Conservation (phyloP, 2,888 invertebrate genomes). For the Salpingus planirostris region DNA sequence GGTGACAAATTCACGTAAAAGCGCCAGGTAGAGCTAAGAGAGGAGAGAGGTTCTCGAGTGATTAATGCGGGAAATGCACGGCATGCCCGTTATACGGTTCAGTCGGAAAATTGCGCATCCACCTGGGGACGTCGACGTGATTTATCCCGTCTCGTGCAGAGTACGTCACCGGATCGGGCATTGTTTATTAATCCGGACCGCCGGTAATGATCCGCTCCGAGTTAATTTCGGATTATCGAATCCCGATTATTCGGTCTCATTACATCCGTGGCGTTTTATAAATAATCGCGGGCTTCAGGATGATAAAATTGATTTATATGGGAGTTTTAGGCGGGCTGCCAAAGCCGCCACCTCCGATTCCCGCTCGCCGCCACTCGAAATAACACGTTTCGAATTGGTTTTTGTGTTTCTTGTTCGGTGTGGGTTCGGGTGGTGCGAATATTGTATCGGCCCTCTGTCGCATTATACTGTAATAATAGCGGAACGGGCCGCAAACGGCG, state of each 20-base stretch:
- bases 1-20: slow-evolving; percentile 18
- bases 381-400: no score
- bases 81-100: slow-evolving; percentile 8
- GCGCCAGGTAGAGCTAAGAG: no score
- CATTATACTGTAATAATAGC: slow-evolving; percentile 14
- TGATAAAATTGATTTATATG: slow-evolving; percentile 21
- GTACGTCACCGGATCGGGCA: neutral
- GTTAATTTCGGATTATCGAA: no score
- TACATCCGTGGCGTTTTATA: slow-evolving; percentile 4
- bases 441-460: no score
- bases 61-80: slow-evolving; percentile 15
- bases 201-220: no score
- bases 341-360: no score
- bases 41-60: no score
- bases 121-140: slow-evolving; percentile 6
- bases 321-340: slow-evolving; percentile 17
- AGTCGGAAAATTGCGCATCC: no score
- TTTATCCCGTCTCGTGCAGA: slow-evolving; percentile 3
- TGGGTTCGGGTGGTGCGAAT: no score
- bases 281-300: slow-evolving; percentile 2
- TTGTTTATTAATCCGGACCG: neutral
- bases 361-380: no score
- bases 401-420: no score
- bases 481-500: slow-evolving; percentile 10
- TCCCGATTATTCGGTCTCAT: no score